phyloP scores from a whole-genome alignment of 2,888 invertebrate species.

The Drosophila algonquin region DNA sequence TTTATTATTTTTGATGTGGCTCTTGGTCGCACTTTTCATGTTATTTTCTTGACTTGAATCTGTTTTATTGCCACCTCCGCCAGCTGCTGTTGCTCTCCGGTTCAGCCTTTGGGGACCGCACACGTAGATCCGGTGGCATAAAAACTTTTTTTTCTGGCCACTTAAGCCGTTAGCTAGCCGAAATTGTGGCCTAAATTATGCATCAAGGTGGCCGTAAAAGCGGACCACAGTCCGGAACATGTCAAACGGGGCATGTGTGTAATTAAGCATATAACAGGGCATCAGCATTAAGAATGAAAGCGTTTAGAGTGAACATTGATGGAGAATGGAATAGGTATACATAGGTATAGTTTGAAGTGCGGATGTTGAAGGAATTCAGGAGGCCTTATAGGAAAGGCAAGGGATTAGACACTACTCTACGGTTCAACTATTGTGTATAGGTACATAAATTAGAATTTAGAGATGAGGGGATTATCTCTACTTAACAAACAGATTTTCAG shows the following conservation, averaged over 20 bases:
- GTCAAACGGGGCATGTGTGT: constrained; percentile 69
- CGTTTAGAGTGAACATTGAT: background rate
- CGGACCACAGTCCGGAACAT: constrained; percentile 42
- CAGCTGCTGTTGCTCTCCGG: constrained; percentile 6
- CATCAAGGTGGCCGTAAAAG: constrained; percentile 66
- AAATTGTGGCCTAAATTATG: constrained; percentile 69
- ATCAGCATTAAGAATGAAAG: constrained; percentile 19
- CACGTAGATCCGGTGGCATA: constrained; percentile 53
- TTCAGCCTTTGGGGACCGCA: constrained; percentile 35
- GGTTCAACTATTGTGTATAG: background rate
- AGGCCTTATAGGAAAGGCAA: background rate
- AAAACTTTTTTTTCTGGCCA: constrained; percentile 64
- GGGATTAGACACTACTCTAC: background rate
- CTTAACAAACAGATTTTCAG: background rate
- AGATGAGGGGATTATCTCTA: background rate
- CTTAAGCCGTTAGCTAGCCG: constrained; percentile 61
- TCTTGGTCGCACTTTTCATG: constrained; percentile 49
- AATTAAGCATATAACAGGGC: constrained; percentile 64
- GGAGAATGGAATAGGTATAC: background rate
- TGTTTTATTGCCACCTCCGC: constrained; percentile 67
- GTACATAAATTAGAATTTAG: too few relatives aligned
- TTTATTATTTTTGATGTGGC: constrained; percentile 64
- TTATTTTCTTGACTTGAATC: constrained; percentile 65
- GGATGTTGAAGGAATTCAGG: background rate
- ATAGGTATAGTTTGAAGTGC: background rate